Evolutionary conservation across 2,888 invertebrate genomes (phyloP), one percentile per base, ranked within the genome.

Genomic region (Epinotia ramella): DNA sequence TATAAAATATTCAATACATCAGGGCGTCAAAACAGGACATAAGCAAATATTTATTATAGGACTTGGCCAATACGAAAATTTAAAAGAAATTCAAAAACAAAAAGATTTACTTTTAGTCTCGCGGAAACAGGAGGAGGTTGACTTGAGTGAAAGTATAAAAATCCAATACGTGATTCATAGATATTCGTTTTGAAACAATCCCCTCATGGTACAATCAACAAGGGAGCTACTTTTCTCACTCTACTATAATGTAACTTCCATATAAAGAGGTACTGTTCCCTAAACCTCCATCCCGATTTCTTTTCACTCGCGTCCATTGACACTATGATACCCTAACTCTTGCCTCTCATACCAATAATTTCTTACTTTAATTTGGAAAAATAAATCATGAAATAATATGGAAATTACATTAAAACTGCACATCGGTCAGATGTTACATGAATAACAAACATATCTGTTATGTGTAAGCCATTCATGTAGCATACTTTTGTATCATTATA

Each of bases 61-160:
- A 80, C 53, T 60, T 72, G 67, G 70, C 73, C 76, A 78, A 65
- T 81, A 77, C 77, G 70, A 79, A 81, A 79, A 78, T 84, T 53
- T 79, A 81, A 79, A 79, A 83, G 81, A 85, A 82, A 84, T 53
- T 62, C 16, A 53, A 82, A 53, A 80, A 80, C 81, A 81, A 84
- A 85, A 84, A 79, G 81, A 84, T 84, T 78, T 79, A 78, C 79
- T 81, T 86, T 40, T 40, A 40, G 40, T 86, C 85, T 88, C 88
- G 89, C 88, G 91, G 89, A 91, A 93, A 94, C 94, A 94, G 94
- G 94, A 91, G 94, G 94, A 94, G 94, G 94, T 92, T 86, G 86
- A 87, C 87, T 87, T 88, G 81, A 84, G 84, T 83, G 80, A 85
- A 86, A 87, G 82, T 84, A 85, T 85, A 86, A 83, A 84, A 83